Percentiles rank a stretch among this genome's conserved stretches.
Evolutionary conservation across 2,113 vertebrate genomes (phyloP).

Genomic region (Corythornis vintsioides): DNA sequence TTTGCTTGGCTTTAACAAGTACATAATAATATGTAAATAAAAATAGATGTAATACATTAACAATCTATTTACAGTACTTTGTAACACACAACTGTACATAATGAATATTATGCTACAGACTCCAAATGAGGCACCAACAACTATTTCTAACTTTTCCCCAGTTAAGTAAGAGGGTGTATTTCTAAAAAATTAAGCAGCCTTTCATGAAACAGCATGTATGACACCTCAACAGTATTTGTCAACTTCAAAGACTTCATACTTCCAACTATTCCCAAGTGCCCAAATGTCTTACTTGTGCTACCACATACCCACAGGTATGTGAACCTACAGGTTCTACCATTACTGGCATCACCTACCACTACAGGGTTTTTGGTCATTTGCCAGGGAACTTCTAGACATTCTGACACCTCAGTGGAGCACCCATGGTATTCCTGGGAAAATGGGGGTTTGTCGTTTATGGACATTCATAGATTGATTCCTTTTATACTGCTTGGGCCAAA

Average conservation of each 20-base stretch:
- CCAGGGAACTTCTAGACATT: background rate
- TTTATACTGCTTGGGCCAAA: background rate
- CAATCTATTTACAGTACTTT: background rate
- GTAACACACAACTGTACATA: background rate
- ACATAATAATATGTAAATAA: background rate
- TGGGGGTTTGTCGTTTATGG: rapidly evolving
- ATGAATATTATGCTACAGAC: background rate
- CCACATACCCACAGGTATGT: background rate
- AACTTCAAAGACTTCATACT: background rate
- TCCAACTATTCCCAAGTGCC: background rate
- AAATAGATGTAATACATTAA: background rate
- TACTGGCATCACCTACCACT: background rate
- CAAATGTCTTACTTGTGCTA: background rate
- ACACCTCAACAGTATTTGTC: background rate
- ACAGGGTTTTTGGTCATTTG: background rate
- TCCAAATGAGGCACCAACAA: background rate
- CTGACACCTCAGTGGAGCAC: background rate
- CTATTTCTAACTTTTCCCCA: background rate
- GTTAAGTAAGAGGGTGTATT: background rate
- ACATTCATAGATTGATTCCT: background rate
- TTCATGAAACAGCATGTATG: background rate
- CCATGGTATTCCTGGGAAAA: background rate
- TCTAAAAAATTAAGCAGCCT: background rate
- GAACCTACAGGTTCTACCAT: background rate
- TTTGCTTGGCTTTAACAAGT: background rate